Evolutionary conservation across 2,113 vertebrate species (phyloP).

Genomic region (Tapirus terrestris): DNA sequence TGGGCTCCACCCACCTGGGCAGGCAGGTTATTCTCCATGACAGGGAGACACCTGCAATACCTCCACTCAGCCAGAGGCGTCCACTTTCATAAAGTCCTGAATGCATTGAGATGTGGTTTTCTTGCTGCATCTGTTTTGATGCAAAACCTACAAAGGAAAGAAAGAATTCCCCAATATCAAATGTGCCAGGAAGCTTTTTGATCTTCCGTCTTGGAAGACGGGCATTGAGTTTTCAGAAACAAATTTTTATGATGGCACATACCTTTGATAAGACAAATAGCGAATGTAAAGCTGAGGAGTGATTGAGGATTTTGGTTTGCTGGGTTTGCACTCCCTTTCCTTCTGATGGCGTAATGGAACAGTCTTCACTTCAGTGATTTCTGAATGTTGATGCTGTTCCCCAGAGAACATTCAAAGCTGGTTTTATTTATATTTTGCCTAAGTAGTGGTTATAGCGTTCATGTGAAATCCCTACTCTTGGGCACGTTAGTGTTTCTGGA

Average conservation of each 20-base stretch:
- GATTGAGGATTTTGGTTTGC: neutral
- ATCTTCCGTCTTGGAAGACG: conserved; percentile 19
- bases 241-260: neutral
- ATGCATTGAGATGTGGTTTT: neutral
- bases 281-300: neutral
- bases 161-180: neutral
- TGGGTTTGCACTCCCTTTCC: neutral
- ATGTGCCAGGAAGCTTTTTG: neutral
- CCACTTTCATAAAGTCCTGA: neutral
- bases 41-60: neutral
- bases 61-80: neutral
- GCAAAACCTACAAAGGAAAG: neutral
- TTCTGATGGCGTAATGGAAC: neutral
- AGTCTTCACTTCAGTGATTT: neutral
- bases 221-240: conserved; percentile 12
- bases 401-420: conserved; percentile 10
- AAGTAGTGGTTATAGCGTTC: neutral
- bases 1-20: neutral
- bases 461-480: neutral
- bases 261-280: neutral
- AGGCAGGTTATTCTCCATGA: neutral
- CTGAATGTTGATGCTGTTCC: neutral
- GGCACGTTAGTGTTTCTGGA: conserved; percentile 1
- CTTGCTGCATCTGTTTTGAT: conserved; percentile 42
- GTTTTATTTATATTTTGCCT: neutral